Percentiles rank a stretch among this genome's conserved stretches.
These are phyloP conservation scores for Sebastiscus albofasciatus DNA, from an alignment of 2,797 vertebrate species.

Conservation along the genomic window DNA sequence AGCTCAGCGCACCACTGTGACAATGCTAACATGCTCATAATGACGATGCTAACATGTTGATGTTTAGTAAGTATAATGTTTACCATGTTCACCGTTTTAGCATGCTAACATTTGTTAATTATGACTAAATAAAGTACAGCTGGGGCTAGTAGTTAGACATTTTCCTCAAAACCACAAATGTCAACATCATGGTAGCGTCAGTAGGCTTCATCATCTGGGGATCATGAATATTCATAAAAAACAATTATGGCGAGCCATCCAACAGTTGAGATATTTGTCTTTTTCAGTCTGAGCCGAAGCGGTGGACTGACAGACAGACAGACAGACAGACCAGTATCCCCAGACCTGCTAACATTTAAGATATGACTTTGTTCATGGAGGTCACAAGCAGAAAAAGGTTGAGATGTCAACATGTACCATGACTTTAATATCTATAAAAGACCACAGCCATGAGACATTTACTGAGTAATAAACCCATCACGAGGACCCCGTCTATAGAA, in stretches of 20 bases:
- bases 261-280: neutral
- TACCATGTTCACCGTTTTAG: neutral
- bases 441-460: conserved; percentile 7
- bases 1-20: too few relatives aligned
- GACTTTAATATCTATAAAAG: conserved; percentile 6
- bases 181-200: neutral
- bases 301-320: accelerated
- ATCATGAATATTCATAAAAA: neutral
- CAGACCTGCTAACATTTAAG: neutral
- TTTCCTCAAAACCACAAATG: neutral
- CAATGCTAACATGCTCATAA: neutral
- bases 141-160: neutral
- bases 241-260: neutral
- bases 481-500: neutral
- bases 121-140: neutral
- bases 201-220: neutral
- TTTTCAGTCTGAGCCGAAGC: neutral
- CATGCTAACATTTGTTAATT: neutral
- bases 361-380: neutral
- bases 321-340: neutral
- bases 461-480: conserved; percentile 26
- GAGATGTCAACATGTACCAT: neutral
- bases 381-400: neutral
- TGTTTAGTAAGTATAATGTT: neutral
- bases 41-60: neutral